A percentile compares a stretch with the other conserved stretches of the same genome.
These are phyloP conservation scores for Ctenochaetus hawaiiensis DNA, from an alignment of 2,797 vertebrate species.

Conservation along the genomic window DNA sequence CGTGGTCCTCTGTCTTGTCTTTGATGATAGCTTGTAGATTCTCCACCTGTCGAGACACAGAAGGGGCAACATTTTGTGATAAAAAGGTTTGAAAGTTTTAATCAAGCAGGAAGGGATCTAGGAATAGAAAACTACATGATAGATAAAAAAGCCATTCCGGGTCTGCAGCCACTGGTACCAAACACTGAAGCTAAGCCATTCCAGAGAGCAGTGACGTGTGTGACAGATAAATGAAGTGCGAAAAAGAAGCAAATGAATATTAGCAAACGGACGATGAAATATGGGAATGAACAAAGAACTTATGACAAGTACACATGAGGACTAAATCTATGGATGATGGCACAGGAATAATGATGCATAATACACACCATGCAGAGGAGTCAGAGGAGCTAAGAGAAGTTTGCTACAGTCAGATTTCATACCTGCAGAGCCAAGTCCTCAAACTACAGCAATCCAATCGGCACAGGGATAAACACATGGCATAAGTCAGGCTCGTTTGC, in stretches of 20 bases:
- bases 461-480: conserved; percentile 75
- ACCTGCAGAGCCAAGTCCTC: conserved; percentile 89
- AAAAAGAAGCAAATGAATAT: conserved; percentile 43
- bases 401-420: conserved; percentile 73
- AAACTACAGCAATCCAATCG: conserved; percentile 85
- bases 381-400: conserved; percentile 50
- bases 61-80: conserved; percentile 3
- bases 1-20: conserved; percentile 90
- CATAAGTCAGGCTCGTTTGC: conserved; percentile 68
- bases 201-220: conserved; percentile 33
- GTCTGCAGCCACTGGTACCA: conserved; percentile 50
- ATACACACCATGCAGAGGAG: conserved; percentile 74
- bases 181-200: conserved; percentile 60
- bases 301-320: conserved; percentile 5
- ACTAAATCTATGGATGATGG: conserved; percentile 24
- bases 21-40: conserved; percentile 90
- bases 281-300: conserved; percentile 12
- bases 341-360: conserved; percentile 40
- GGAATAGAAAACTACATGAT: conserved; percentile 10
- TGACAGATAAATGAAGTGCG: conserved; percentile 26
- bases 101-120: conserved; percentile 8
- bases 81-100: background rate
- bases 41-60: conserved; percentile 86
- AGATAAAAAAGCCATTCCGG: conserved; percentile 63
- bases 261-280: conserved; percentile 42